Base-by-base conservation (phyloP, 2,113 vertebrate genomes). In the Actenoides hombroni region DNA sequence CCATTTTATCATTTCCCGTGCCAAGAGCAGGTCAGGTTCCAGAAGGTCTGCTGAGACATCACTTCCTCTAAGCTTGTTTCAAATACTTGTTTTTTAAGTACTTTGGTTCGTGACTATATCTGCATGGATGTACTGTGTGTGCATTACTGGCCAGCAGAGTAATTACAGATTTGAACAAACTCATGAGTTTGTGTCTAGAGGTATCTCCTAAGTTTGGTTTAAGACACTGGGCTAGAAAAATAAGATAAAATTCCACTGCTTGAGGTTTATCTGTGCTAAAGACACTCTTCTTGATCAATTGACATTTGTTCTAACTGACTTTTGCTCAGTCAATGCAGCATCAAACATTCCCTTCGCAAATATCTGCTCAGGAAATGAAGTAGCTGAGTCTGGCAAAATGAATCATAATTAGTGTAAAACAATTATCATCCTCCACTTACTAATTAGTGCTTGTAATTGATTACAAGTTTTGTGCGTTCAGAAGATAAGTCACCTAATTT, bases 361-460 rank as follows among this genome's bases (percentile, higher is more conserved):
- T 74, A 87, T 42, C 63, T n/a, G 51, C 28, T 94, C 70, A 35
- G 14, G 73, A 86, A 87, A 92, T 49, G 59, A 78, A 93, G 63
- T 6, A 40, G 68, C 69, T 84, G 80, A 89, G 39, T n/a, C 56
- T 76, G 53, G 83, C 40, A 94, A 95, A 96, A 93, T 1, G 3
- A 49, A 88, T 71, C 0, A 0, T 60, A 95, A 86, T 86, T 76
- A 93, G 20, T 20, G 44, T 65, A 82, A 94, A 95, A 93, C 54
- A 84, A 49, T 82, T 79, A 82, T 37, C 65, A 75, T 71, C 51
- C 20, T 79, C 57, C 73, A 69, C 63, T 88, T 67, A 79, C 63
- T 88, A 79, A 94, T 90, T 83, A 88, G 29, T 16, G 17, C 48
- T 92, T n/a, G 65, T 94, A 96, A 90, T 26, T 91, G 73, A 88